Percentiles rank a stretch among this genome's conserved stretches.
phyloP scores from a whole-genome alignment of 2,888 invertebrate species.

The Coelinius sp. region DNA sequence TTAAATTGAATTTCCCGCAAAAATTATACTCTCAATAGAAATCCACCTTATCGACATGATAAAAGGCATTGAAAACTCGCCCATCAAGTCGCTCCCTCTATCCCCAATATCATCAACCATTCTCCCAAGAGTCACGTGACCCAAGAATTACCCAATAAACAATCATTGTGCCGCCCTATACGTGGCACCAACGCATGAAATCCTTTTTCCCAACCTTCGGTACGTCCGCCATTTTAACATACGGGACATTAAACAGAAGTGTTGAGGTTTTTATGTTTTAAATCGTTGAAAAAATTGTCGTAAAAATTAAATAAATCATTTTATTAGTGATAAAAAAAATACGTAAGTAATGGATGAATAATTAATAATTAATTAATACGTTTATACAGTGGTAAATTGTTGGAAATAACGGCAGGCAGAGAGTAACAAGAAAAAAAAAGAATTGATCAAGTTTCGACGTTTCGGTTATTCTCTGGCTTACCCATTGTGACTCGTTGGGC shows the following conservation, averaged over 20 bases:
- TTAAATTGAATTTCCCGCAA: too few relatives aligned
- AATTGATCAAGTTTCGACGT: constrained; percentile 6
- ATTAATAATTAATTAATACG: constrained; percentile 51
- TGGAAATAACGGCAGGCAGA: background rate
- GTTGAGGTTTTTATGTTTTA: constrained; percentile 78
- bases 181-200: constrained; percentile 84
- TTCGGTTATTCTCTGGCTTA: background rate
- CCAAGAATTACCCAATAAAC: background rate
- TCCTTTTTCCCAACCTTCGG: constrained; percentile 71
- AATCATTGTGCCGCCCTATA: constrained; percentile 73
- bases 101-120: background rate
- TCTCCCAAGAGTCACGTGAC: background rate
- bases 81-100: background rate
- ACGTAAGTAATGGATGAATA: constrained; percentile 67
- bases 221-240: constrained; percentile 90
- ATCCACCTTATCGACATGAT: too few relatives aligned
- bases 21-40: too few relatives aligned
- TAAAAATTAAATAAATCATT: constrained; percentile 69
- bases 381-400: constrained; percentile 11
- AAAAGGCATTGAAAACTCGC: too few relatives aligned
- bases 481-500: constrained; percentile 14
- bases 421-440: constrained; percentile 35
- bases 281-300: constrained; percentile 74
- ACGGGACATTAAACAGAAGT: constrained; percentile 80
- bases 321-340: constrained; percentile 65